Conservation (phyloP, 1,140 invertebrate species). For the Piezodorus guildinii region DNA sequence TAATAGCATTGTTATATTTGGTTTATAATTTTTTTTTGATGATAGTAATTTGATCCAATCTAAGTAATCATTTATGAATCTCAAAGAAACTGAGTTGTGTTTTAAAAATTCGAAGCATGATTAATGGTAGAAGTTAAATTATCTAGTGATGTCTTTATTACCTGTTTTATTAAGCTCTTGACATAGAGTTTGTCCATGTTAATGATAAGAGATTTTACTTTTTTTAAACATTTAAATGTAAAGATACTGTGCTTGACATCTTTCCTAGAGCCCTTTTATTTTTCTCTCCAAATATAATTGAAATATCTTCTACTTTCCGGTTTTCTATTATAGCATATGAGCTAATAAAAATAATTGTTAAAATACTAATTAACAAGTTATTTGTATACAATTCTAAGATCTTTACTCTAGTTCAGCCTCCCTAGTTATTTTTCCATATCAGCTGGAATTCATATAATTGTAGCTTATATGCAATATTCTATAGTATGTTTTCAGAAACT, state of each 20-base stretch:
- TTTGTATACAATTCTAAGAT: not conserved
- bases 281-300: no score
- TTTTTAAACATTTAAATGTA: not conserved
- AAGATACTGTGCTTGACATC: not conserved
- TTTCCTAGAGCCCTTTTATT: not conserved
- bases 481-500: no score
- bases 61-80: not conserved
- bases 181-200: not conserved
- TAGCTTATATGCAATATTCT: conserved; percentile 9
- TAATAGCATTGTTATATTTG: no score
- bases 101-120: not conserved
- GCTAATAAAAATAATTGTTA: not conserved
- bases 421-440: not conserved
- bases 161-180: not conserved
- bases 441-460: not conserved
- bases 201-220: not conserved
- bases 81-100: not conserved
- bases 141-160: not conserved
- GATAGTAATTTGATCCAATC: no score
- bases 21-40: no score
- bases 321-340: not conserved
- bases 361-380: not conserved
- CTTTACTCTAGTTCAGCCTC: not conserved
- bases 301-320: no score
- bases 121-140: not conserved